Base-by-base conservation (phyloP, 2,888 invertebrate genomes). In the Machimus atricapillus region DNA sequence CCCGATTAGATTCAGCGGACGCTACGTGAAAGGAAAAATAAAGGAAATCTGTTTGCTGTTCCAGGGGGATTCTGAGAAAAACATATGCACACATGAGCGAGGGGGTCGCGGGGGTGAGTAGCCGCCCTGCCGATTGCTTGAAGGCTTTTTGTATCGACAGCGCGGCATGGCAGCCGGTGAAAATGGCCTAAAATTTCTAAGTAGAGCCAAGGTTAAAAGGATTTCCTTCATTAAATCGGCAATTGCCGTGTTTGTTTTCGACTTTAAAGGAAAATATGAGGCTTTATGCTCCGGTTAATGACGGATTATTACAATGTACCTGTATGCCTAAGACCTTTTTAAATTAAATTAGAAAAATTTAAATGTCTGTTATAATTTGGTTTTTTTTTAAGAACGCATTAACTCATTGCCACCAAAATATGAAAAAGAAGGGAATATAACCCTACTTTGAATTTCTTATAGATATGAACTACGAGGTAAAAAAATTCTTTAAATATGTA, bases 41-140 rank as follows among this genome's bases (percentile, higher is more conserved):
- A 79, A 79, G 34, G 23, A 79, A 79, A 82, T 82, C 82, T 58
- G 82, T 58, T 82, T 82, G 37, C 82, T 58, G 37, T 82, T 58
- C 37, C n/a, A 6, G 23, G 12, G 23, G 12, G 46, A 19, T 82
- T 40, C 40, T 16, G 34, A 27, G 27, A 56, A 52, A 52, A 52
- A 52, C 56, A 27, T 56, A 56, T 81, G 52, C 23, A 19, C 4
- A 78, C 12, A 43, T 7, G 19, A 9, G 16, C 4, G 12, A 56
- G 31, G 23, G 14, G 66, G 27, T 66, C 6, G 7, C 23, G 66
- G 19, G 66, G 66, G 27, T 19, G 0, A 12, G 3, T 2, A 0
- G 9, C 66, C 52, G 6, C 52, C 19, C 40, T 77, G 1, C 40
- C 16, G 6, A 12, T 58, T 58, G 58, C 66, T 19, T 52, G 3